Percentiles rank a stretch among this genome's conserved stretches.
phyloP scores from a whole-genome alignment of 2,797 vertebrate genomes.

The Bradypodion pumilum region DNA sequence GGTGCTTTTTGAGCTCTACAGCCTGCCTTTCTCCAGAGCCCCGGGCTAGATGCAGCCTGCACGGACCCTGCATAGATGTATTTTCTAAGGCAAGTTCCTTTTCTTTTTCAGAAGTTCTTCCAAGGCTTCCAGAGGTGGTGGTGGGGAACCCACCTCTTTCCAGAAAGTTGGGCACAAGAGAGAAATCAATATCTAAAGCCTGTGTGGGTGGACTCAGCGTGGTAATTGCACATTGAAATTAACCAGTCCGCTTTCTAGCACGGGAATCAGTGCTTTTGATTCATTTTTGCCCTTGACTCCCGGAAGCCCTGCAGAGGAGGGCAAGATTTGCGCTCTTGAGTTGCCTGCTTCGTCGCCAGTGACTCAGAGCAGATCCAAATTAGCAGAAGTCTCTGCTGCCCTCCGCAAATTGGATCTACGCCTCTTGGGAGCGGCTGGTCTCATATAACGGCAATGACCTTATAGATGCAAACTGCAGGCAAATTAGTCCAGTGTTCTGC shows the following conservation, averaged over 20 bases:
- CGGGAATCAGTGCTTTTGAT: background rate
- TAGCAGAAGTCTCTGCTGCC: background rate
- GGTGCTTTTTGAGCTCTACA: background rate
- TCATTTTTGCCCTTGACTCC: slow-evolving; percentile 8
- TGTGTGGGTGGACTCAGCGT: background rate
- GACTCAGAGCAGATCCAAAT: background rate
- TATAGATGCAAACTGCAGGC: background rate
- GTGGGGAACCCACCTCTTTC: background rate
- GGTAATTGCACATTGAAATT: background rate
- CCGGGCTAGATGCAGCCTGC: background rate
- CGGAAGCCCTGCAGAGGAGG: background rate
- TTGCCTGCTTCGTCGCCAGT: background rate
- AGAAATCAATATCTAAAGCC: background rate
- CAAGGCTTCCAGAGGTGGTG: background rate
- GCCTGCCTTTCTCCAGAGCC: background rate
- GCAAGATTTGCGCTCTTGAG: background rate
- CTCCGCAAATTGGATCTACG: no score
- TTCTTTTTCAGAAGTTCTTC: no score
- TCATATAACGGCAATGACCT: background rate
- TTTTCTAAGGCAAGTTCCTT: no score
- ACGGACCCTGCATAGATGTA: no score
- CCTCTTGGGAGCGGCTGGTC: no score
- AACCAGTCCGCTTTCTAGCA: background rate
- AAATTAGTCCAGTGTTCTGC: no score
- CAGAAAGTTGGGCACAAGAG: background rate